Evolutionary conservation across 2,797 vertebrate species (phyloP).

Genomic region (Falco cherrug): DNA sequence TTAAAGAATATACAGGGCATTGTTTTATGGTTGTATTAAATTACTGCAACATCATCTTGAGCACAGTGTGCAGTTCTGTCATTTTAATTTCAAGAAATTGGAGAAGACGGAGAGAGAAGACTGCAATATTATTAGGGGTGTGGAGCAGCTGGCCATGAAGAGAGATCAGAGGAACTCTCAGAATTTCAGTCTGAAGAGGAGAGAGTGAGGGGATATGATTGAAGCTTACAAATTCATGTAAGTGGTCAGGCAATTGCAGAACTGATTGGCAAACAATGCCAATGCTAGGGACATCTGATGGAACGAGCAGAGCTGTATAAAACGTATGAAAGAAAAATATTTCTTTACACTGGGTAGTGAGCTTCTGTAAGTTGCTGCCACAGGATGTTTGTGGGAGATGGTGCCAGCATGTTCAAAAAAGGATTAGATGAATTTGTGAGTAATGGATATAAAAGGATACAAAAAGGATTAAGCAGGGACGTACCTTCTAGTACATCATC

Average conservation of each 20-base stretch:
- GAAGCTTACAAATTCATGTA: neutral
- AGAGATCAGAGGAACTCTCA: neutral
- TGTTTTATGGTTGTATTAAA: neutral
- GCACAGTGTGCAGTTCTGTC: neutral
- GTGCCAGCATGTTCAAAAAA: neutral
- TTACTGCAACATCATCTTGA: rapidly evolving
- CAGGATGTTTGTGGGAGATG: neutral
- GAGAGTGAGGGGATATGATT: neutral
- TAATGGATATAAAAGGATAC: neutral
- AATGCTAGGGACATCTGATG: neutral
- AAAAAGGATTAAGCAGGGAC: neutral
- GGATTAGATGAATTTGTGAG: neutral
- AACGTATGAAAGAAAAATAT: neutral
- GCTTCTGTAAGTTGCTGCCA: neutral
- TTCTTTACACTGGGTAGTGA: neutral
- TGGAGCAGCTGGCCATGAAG: neutral
- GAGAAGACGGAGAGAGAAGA: neutral
- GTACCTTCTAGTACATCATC: neutral
- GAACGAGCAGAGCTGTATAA: neutral
- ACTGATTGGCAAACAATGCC: neutral
- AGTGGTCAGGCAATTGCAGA: neutral
- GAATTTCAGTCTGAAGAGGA: neutral
- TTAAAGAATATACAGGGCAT: neutral
- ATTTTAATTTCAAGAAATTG: neutral
- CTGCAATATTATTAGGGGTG: neutral